Percentiles rank a stretch among this genome's conserved stretches.
Conservation (phyloP, 2,113 vertebrate species). For the Esox niger region DNA sequence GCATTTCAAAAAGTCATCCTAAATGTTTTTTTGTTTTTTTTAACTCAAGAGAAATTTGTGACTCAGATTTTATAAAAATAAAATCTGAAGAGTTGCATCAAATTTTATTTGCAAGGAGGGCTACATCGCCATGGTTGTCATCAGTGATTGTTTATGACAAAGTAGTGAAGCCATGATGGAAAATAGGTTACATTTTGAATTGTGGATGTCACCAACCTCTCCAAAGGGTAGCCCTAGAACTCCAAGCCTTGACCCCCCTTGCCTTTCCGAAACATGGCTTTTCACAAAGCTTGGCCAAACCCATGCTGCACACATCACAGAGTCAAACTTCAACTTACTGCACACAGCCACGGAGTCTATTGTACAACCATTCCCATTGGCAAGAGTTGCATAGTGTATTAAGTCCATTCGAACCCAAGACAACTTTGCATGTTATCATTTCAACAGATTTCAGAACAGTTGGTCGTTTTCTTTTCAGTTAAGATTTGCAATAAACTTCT, state of each 20-base stretch:
- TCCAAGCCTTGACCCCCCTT: slow-evolving; percentile 39
- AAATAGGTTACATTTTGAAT: slow-evolving; percentile 17
- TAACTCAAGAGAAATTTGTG: too few species aligned
- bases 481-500: slow-evolving; percentile 34
- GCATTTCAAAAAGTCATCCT: too few species aligned
- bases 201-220: slow-evolving; percentile 41
- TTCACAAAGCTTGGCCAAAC: slow-evolving; percentile 57
- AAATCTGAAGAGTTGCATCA: too few species aligned
- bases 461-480: slow-evolving; percentile 43
- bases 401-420: slow-evolving; percentile 12
- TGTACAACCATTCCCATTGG: slow-evolving; percentile 46
- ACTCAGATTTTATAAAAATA: too few species aligned
- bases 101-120: too few species aligned
- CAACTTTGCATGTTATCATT: slow-evolving; percentile 33
- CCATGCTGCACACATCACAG: slow-evolving; percentile 59
- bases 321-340: slow-evolving; percentile 56
- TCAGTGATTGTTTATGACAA: slow-evolving; percentile 11
- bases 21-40: too few species aligned
- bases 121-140: neutral
- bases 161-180: slow-evolving; percentile 8
- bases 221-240: slow-evolving; percentile 34
- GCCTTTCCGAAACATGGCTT: slow-evolving; percentile 54
- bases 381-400: slow-evolving; percentile 23
- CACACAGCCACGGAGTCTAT: slow-evolving; percentile 39
- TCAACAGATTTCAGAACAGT: slow-evolving; percentile 22